Percentiles rank a stretch among this genome's conserved stretches.
phyloP scores from a whole-genome alignment of 2,797 vertebrate genomes.

The Bradypus variegatus region DNA sequence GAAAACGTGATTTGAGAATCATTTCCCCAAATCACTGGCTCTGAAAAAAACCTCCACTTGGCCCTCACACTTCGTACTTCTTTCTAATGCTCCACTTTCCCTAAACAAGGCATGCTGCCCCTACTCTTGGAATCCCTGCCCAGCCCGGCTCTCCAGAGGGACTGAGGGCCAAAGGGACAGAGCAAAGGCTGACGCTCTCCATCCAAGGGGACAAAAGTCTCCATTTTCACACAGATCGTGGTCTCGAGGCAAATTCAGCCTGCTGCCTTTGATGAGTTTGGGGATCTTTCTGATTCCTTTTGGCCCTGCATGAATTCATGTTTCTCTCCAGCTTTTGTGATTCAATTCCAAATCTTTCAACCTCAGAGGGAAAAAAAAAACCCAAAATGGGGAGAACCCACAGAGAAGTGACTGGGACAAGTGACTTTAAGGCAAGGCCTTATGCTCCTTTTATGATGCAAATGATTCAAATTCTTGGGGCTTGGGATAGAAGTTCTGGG shows the following conservation, averaged over 20 bases:
- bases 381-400: neutral
- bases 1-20: neutral
- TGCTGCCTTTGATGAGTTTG: neutral
- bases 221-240: neutral
- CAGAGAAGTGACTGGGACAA: rapidly evolving
- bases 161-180: neutral
- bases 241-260: neutral
- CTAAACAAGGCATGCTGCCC: neutral
- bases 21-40: neutral
- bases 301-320: neutral
- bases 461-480: neutral
- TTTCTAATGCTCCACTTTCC: neutral
- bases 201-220: rapidly evolving
- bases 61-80: neutral
- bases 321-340: neutral
- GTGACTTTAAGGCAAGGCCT: no score
- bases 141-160: neutral
- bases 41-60: neutral
- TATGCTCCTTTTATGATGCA: rapidly evolving
- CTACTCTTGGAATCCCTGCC: neutral
- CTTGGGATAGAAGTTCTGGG: rapidly evolving
- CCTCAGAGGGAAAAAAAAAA: neutral
- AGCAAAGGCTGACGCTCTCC: rapidly evolving
- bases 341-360: neutral
- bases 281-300: neutral